These are phyloP conservation scores for Augochlorella aurata DNA, from an alignment of 2,888 invertebrate genomes.

Conservation along the genomic window DNA sequence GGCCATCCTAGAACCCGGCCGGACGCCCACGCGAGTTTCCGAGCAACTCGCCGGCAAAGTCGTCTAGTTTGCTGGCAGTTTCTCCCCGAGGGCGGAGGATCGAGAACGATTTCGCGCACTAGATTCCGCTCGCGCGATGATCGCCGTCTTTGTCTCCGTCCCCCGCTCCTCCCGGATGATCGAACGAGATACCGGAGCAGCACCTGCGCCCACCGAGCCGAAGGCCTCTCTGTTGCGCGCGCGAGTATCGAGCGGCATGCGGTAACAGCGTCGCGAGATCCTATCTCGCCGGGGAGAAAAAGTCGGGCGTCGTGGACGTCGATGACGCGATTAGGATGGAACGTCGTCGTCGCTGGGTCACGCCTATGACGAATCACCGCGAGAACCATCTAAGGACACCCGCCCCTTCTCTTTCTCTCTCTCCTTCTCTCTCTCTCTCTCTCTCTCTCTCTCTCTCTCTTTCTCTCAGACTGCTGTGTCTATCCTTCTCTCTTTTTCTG, in stretches of 20 bases:
- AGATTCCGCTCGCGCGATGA: not conserved
- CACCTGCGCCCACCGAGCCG: conserved; percentile 29
- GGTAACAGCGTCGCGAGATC: conserved; percentile 55
- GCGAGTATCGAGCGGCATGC: conserved; percentile 50
- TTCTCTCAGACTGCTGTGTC: too few species aligned
- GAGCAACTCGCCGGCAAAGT: not conserved
- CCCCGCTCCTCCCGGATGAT: conserved; percentile 6
- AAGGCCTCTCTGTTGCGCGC: conserved; percentile 34
- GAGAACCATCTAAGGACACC: conserved; percentile 51
- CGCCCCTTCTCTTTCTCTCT: conserved; percentile 23
- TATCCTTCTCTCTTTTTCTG: not conserved
- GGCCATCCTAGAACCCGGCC: not conserved
- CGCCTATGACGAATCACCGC: conserved; percentile 68
- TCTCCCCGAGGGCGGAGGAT: conserved; percentile 4
- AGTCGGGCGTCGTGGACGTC: conserved; percentile 62
- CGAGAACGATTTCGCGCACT: conserved; percentile 20
- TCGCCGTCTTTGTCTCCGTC: not conserved
- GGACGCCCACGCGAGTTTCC: not conserved
- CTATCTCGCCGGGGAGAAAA: conserved; percentile 52
- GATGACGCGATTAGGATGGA: conserved; percentile 69
- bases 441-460: not conserved
- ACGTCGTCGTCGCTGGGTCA: conserved; percentile 59
- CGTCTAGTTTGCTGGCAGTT: not conserved
- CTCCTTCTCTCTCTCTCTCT: not conserved
- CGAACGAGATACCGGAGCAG: conserved; percentile 12